Conservation (phyloP, 2,113 vertebrate genomes). For the Leptobrachium ailaonicum region DNA sequence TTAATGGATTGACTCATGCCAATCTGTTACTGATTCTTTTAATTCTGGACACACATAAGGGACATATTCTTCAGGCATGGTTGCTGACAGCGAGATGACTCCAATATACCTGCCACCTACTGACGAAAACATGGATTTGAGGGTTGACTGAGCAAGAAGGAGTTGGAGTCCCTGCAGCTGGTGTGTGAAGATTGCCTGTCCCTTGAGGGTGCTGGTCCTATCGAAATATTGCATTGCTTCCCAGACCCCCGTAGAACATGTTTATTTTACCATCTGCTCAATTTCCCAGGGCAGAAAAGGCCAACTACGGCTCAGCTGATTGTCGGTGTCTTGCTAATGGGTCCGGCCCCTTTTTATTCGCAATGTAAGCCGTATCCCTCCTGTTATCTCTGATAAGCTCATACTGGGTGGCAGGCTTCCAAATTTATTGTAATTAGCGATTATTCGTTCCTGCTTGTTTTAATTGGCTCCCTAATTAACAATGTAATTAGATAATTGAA, state of each 20-base stretch:
- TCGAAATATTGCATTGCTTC: not conserved
- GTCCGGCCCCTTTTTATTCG: constrained; percentile 34
- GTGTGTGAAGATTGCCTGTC: not conserved
- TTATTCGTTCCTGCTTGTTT: not conserved
- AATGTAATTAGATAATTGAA: constrained; percentile 24
- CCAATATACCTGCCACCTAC: too few relatives aligned
- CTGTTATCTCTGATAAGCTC: constrained; percentile 12
- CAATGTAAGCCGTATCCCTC: constrained; percentile 32
- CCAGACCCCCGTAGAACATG: not conserved
- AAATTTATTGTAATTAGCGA: constrained; percentile 25
- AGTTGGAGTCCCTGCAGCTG: not conserved
- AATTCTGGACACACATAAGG: too few relatives aligned
- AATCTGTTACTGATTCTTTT: too few relatives aligned
- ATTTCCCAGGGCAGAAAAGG: constrained; percentile 12
- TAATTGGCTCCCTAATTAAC: constrained; percentile 33
- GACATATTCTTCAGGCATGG: too few relatives aligned
- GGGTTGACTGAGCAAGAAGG: not conserved
- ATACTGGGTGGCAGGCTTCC: constrained; percentile 11
- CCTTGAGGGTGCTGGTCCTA: not conserved
- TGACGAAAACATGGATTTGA: too few relatives aligned
- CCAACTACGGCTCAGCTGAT: constrained; percentile 15
- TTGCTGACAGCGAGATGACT: too few relatives aligned
- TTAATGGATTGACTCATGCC: too few relatives aligned
- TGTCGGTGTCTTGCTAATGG: constrained; percentile 33
- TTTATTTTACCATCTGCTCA: constrained; percentile 40